These are phyloP conservation scores for Myotis davidii DNA, from an alignment of 2,113 vertebrate genomes.

Conservation along the genomic window DNA sequence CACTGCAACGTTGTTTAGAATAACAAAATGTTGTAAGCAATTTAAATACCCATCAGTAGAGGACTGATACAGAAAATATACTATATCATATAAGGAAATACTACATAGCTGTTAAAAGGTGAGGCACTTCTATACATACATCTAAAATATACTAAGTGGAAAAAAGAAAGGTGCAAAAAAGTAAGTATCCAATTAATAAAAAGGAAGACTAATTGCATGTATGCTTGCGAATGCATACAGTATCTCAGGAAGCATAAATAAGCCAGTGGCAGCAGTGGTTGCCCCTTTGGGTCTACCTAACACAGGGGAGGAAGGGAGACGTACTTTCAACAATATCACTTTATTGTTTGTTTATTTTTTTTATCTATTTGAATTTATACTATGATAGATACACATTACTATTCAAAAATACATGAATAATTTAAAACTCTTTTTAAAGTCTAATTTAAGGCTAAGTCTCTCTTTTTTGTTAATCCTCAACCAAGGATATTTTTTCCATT, in stretches of 20 bases:
- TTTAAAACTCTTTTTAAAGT: constrained; percentile 4
- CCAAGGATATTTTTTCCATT: no score
- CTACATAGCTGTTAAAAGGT: not conserved
- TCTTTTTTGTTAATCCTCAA: no score
- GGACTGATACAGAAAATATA: not conserved
- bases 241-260: not conserved
- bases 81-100: not conserved
- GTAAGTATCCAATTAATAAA: not conserved
- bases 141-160: not conserved
- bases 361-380: not conserved
- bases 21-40: not conserved
- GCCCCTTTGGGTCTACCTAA: not conserved
- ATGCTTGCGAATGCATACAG: not conserved
- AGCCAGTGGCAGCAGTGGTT: not conserved
- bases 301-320: not conserved
- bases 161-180: not conserved
- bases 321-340: not conserved
- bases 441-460: not conserved
- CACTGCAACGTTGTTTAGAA: not conserved
- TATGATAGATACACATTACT: not conserved
- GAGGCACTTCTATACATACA: not conserved
- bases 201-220: not conserved
- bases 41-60: constrained; percentile 6
- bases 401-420: not conserved
- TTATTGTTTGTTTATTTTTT: not conserved